A percentile compares a stretch with the other conserved stretches of the same genome.
phyloP scores from a whole-genome alignment of 1,140 invertebrate species.

The Radopholus similis region DNA sequence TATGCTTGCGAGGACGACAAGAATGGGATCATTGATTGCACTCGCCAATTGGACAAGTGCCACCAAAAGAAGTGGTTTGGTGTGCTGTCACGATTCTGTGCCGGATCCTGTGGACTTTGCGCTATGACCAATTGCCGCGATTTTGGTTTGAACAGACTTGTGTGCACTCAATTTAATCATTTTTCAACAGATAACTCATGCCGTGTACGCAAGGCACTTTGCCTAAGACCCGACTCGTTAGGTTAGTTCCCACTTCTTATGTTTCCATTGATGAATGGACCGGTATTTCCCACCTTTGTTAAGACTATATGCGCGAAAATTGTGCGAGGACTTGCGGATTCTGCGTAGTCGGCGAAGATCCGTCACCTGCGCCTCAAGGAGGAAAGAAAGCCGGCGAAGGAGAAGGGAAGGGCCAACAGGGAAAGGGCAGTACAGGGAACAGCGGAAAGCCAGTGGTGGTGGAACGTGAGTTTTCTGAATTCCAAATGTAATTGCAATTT shows the following conservation, averaged over 20 bases:
- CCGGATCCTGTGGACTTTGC: conserved; percentile 42
- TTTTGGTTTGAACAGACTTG: background rate
- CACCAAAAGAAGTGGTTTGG: conserved; percentile 43
- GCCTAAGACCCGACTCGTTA: conserved; percentile 30
- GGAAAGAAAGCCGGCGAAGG: background rate
- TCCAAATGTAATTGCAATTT: background rate
- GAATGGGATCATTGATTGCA: conserved; percentile 41
- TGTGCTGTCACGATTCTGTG: conserved; percentile 46
- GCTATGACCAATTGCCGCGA: conserved; percentile 34
- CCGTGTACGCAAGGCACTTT: conserved; percentile 33
- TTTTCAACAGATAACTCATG: conserved; percentile 28
- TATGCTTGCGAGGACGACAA: conserved; percentile 47
- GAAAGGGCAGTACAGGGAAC: background rate
- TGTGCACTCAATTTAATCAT: background rate
- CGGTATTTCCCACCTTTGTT: too few species aligned
- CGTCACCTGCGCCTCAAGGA: conserved; percentile 22
- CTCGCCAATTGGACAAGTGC: conserved; percentile 44
- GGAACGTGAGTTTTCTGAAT: conserved; percentile 11
- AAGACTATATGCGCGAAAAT: conserved; percentile 41
- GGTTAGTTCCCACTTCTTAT: background rate
- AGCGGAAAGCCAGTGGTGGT: conserved; percentile 19
- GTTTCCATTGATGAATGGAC: background rate
- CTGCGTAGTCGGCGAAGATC: conserved; percentile 28
- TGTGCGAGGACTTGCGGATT: conserved; percentile 46
- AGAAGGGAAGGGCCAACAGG: background rate